These are phyloP conservation scores for Mesopsocus fuscifrons DNA, from an alignment of 2,888 invertebrate genomes.

Conservation along the genomic window DNA sequence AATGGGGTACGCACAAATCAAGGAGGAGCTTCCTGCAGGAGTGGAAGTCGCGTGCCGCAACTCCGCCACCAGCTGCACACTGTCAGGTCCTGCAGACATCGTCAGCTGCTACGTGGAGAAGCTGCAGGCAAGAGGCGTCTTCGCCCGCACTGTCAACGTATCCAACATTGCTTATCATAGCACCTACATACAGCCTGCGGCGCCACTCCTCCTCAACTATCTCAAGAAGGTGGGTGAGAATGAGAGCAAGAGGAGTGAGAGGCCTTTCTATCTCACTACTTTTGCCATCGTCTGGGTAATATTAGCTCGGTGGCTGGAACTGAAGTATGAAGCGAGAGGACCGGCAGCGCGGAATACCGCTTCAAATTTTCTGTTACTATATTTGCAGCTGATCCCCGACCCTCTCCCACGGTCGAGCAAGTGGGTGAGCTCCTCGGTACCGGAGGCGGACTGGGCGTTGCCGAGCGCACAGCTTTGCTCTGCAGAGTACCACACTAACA, in stretches of 20 bases:
- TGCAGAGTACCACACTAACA: slow-evolving; percentile 36
- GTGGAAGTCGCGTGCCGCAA: slow-evolving; percentile 68
- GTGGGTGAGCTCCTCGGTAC: slow-evolving; percentile 39
- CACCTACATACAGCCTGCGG: slow-evolving; percentile 24
- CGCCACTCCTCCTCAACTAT: slow-evolving; percentile 25
- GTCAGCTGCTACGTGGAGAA: slow-evolving; percentile 37
- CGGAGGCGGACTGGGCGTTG: slow-evolving; percentile 26
- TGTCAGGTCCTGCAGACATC: slow-evolving; percentile 50
- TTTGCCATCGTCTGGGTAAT: too few relatives aligned
- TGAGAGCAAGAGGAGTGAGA: too few relatives aligned
- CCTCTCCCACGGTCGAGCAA: slow-evolving; percentile 28
- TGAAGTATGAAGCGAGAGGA: too few relatives aligned
- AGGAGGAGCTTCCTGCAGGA: slow-evolving; percentile 30
- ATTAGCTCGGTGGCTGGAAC: too few relatives aligned
- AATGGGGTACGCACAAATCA: slow-evolving; percentile 18
- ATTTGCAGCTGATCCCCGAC: too few relatives aligned
- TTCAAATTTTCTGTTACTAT: too few relatives aligned
- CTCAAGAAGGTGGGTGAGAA: slow-evolving; percentile 24
- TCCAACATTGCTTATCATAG: slow-evolving; percentile 21
- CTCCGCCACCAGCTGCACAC: slow-evolving; percentile 51
- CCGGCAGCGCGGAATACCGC: too few relatives aligned
- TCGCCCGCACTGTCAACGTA: slow-evolving; percentile 18
- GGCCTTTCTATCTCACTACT: too few relatives aligned
- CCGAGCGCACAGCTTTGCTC: slow-evolving; percentile 28
- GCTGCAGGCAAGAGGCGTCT: slow-evolving; percentile 24